Conservation (phyloP, 2,113 vertebrate genomes). For the Glaucidium brasilianum region DNA sequence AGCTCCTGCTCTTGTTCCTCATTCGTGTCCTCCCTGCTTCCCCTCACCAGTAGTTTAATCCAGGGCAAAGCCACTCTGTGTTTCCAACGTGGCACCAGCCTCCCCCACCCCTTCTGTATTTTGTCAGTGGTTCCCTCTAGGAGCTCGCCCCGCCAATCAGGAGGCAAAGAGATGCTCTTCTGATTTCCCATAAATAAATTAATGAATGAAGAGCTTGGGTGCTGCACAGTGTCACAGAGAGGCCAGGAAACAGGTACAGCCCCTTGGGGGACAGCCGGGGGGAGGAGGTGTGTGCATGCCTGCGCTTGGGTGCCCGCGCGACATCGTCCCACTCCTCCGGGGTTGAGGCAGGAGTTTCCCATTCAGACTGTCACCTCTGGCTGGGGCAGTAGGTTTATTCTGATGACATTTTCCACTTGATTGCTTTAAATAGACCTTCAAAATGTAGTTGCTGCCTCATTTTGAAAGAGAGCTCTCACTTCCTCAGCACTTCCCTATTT, state of each 20-base stretch:
- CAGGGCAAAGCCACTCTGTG: not conserved
- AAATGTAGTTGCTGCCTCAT: not conserved
- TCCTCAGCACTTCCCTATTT: not conserved
- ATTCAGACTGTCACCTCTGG: not conserved
- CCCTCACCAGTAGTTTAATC: constrained; percentile 21
- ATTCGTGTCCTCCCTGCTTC: not conserved
- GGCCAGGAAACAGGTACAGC: not conserved
- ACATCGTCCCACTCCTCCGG: not conserved
- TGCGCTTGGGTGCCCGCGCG: not conserved
- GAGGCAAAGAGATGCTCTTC: not conserved
- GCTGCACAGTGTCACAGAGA: not conserved
- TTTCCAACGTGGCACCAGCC: not conserved
- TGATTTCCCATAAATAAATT: not conserved
- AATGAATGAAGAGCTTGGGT: not conserved
- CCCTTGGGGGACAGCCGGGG: not conserved
- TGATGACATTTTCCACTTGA: not conserved
- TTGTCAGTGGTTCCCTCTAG: not conserved
- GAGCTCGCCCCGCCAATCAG: not conserved
- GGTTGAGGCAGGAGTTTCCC: not conserved
- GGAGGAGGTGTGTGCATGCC: not conserved
- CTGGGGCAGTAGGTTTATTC: not conserved
- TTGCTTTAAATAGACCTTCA: not conserved
- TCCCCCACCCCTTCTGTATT: not conserved
- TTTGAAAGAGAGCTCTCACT: not conserved
- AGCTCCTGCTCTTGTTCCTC: not conserved